Evolutionary conservation across 2,113 vertebrate genomes (phyloP).

Genomic region (Pterophyllum scalare): DNA sequence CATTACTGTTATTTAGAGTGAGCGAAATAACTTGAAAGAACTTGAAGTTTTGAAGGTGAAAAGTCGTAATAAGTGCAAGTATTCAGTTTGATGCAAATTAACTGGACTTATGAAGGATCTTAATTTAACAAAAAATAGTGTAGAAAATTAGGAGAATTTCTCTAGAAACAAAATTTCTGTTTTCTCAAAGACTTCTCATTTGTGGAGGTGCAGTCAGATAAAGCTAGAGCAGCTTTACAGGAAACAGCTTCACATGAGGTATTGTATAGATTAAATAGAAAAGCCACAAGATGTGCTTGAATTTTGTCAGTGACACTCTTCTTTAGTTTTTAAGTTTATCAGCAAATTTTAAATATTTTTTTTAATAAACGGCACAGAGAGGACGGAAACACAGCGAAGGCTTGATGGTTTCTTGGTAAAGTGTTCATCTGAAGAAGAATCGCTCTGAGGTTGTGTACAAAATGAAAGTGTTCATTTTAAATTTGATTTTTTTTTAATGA

Average conservation of each 20-base stretch:
- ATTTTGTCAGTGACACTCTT: not conserved
- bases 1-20: not conserved
- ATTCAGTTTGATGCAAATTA: not conserved
- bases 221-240: not conserved
- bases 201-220: not conserved
- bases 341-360: not conserved
- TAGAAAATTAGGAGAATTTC: not conserved
- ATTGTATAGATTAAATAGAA: not conserved
- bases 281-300: not conserved
- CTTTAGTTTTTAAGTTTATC: no score
- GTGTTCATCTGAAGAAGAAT: constrained; percentile 32
- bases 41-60: not conserved
- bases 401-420: constrained; percentile 41
- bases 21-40: not conserved
- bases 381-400: constrained; percentile 42
- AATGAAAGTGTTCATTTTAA: not conserved
- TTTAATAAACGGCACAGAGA: not conserved
- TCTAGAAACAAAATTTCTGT: not conserved
- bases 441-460: not conserved
- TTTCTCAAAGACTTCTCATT: not conserved
- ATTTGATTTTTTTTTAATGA: not conserved
- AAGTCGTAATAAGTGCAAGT: not conserved
- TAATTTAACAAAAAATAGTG: not conserved
- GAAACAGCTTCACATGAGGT: not conserved
- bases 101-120: not conserved